Conservation (phyloP, 2,888 invertebrate species). For the Gnatocerus cornutus region DNA sequence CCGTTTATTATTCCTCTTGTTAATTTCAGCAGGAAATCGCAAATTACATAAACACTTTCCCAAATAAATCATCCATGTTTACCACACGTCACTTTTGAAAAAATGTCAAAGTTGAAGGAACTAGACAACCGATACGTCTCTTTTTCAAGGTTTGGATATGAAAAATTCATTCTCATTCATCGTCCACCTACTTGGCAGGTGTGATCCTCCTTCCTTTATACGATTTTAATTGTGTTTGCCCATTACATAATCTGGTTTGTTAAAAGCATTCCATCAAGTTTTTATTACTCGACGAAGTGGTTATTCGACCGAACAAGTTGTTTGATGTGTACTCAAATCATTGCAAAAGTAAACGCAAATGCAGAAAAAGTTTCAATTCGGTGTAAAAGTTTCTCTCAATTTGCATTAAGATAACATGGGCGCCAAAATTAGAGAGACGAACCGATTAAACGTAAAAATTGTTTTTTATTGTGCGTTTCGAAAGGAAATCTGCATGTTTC, state of each 20-base stretch:
- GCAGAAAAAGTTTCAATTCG: too few relatives aligned
- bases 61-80: not conserved
- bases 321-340: slow-evolving; percentile 5
- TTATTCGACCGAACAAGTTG: not conserved
- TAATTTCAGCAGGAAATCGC: not conserved
- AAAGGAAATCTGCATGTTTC: too few relatives aligned
- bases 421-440: too few relatives aligned
- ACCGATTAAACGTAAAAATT: too few relatives aligned
- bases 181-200: slow-evolving; percentile 25
- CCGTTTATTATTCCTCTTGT: not conserved
- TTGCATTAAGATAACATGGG: too few relatives aligned
- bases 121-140: not conserved
- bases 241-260: slow-evolving; percentile 4
- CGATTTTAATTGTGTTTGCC: slow-evolving; percentile 13
- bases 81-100: not conserved
- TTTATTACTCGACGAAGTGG: not conserved
- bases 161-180: slow-evolving; percentile 5
- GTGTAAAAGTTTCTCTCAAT: too few relatives aligned
- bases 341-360: too few relatives aligned
- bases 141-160: slow-evolving; percentile 13
- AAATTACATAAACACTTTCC: not conserved
- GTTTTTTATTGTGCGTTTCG: too few relatives aligned
- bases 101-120: slow-evolving; percentile 38
- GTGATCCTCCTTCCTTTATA: slow-evolving; percentile 1
- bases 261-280: slow-evolving; percentile 12